Evolutionary conservation across 2,797 vertebrate genomes (phyloP).

Genomic region (Molothrus ater): DNA sequence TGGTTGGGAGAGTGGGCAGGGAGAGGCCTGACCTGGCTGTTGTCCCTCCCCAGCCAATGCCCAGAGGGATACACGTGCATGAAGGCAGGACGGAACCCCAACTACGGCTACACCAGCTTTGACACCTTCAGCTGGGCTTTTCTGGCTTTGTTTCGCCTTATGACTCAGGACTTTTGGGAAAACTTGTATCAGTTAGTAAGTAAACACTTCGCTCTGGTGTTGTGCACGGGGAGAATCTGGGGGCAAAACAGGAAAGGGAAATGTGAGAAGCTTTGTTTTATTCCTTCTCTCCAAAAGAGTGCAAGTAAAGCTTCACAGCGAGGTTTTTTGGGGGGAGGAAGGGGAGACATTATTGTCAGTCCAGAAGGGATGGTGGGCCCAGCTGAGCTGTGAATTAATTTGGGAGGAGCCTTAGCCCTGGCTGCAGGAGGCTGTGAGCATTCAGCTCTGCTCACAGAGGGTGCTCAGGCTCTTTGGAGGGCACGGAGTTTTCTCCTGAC

Average conservation of each 20-base stretch:
- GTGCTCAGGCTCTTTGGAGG: neutral
- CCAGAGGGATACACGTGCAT: conserved; percentile 95
- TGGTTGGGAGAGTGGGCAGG: neutral
- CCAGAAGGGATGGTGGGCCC: neutral
- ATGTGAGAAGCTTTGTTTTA: rapidly evolving
- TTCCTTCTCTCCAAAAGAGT: neutral
- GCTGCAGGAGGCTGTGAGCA: neutral
- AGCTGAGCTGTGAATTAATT: neutral
- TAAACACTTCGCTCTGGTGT: neutral
- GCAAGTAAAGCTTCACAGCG: neutral
- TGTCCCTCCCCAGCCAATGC: conserved; percentile 83
- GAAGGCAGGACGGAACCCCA: conserved; percentile 97
- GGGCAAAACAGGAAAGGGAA: neutral
- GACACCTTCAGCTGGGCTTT: conserved; percentile 99
- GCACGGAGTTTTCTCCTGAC: neutral
- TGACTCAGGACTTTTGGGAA: conserved; percentile 99
- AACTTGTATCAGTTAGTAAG: conserved; percentile 96
- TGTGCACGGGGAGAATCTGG: rapidly evolving
- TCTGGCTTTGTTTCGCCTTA: conserved; percentile 96
- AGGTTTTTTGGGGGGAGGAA: neutral
- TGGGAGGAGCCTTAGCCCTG: rapidly evolving
- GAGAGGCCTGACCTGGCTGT: neutral
- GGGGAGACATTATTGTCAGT: neutral
- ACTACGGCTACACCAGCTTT: conserved; percentile 98
- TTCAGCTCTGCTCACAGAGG: neutral